Base-by-base conservation (phyloP, 2,888 invertebrate species). In the Melanophora roralis region DNA sequence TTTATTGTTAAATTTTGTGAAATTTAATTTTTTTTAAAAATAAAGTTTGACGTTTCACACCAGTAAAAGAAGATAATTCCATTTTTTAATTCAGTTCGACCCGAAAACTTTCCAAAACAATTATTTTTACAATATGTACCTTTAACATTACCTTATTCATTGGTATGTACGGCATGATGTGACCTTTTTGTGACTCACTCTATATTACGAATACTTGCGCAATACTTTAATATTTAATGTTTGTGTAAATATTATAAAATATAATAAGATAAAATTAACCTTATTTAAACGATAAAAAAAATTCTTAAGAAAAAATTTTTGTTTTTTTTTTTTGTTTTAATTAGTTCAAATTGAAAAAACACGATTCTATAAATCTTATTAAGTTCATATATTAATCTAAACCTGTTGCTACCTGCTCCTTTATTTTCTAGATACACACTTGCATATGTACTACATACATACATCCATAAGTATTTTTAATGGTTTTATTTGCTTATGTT, bases 351-450 rank as follows among this genome's bases (percentile, higher is more conserved):
- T 12, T 11, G 2, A 40, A 12, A 51, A 65, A 27, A 57, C 32
- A 9, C 27, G 69, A 64, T 77, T 49, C 64, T 69, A 69, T 65
- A 77, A 57, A 65, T 71, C 69, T 77, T 43, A 59, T 77, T 77
- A 77, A 65, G 64, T 77, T 65, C 64, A 71, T 64, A 71, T 77
- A 64, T 71, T 76, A 69, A 71, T 69, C 72, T 62, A 76, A 80
- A 76, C 76, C 80, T 76, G 80, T 76, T 80, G 80, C 80, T 80
- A 80, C 76, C 80, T 80, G 76, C 57, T 80, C 55, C 72, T 68
- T 76, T 51, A 51, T 64, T 79, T 51, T 62, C 36, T 19, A 64
- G n/a, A n/a, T n/a, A n/a, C n/a, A n/a, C n/a, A n/a, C n/a, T n/a
- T 43, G 34, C 8, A 43, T 72, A 40, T 19, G 14, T 19, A 45